Percentiles rank a stretch among this genome's conserved stretches.
Evolutionary conservation across 2,113 vertebrate species (phyloP).

Genomic region (Pachypanchax playfairii): DNA sequence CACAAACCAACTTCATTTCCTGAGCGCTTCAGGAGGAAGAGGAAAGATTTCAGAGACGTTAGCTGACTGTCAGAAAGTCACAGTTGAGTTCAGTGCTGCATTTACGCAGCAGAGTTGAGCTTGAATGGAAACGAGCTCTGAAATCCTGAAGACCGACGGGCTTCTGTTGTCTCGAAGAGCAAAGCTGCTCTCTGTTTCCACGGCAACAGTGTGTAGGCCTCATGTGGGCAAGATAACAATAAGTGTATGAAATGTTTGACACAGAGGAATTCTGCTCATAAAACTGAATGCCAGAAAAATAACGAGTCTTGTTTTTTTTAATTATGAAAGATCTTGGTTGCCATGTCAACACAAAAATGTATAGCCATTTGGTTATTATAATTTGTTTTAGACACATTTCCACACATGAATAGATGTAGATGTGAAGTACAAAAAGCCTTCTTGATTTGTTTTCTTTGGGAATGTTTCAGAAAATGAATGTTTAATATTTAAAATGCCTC

Average conservation of each 20-base stretch:
- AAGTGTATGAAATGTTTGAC: conserved; percentile 52
- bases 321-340: not conserved
- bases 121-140: conserved; percentile 14
- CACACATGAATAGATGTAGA: not conserved
- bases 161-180: conserved; percentile 35
- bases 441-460: too few species aligned
- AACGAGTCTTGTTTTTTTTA: not conserved
- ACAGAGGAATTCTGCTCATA: conserved; percentile 19
- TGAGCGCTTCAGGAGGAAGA: conserved; percentile 58
- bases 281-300: conserved; percentile 22
- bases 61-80: conserved; percentile 23
- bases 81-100: conserved; percentile 24
- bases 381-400: too few species aligned
- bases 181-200: conserved; percentile 41
- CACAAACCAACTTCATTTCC: conserved; percentile 94
- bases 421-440: not conserved
- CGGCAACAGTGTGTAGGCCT: conserved; percentile 51
- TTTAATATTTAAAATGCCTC: too few species aligned
- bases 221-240: conserved; percentile 22
- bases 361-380: too few species aligned
- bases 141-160: conserved; percentile 20
- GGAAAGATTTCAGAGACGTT: conserved; percentile 14
- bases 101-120: conserved; percentile 14
- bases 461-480: too few species aligned
- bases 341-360: not conserved